phyloP scores from a whole-genome alignment of 2,797 vertebrate species.

The Sebastolobus alascanus region DNA sequence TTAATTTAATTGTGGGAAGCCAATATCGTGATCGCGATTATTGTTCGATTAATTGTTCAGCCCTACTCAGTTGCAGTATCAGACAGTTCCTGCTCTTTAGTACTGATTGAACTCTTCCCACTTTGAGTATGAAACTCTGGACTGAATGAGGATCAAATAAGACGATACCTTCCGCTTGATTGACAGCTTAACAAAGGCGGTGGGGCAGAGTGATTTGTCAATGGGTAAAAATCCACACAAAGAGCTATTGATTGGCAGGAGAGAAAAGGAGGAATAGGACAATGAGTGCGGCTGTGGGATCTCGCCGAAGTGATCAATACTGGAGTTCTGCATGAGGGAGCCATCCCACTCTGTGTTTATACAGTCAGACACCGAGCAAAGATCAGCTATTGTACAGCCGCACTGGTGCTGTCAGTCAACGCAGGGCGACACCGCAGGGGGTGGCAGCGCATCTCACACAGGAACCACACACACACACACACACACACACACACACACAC shows the following conservation, averaged over 20 bases:
- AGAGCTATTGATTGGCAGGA: constrained; percentile 86
- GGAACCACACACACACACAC: constrained; percentile 17
- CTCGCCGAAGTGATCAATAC: constrained; percentile 83
- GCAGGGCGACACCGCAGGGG: constrained; percentile 69
- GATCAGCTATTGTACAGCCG: constrained; percentile 80
- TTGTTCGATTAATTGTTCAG: too few species aligned
- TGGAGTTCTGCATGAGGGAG: constrained; percentile 83
- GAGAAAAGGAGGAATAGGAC: constrained; percentile 78
- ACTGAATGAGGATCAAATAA: constrained; percentile 66
- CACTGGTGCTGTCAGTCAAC: constrained; percentile 81
- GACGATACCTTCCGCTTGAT: constrained; percentile 77
- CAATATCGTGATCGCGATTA: too few species aligned
- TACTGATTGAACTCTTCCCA: constrained; percentile 28
- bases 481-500: constrained; percentile 28
- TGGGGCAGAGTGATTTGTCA: constrained; percentile 86
- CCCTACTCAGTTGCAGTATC: background rate
- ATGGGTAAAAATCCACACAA: constrained; percentile 85
- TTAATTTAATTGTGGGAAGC: too few species aligned
- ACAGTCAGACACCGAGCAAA: constrained; percentile 83
- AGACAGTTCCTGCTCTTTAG: constrained; percentile 8
- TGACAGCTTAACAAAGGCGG: constrained; percentile 85
- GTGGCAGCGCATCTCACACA: constrained; percentile 50
- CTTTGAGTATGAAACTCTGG: constrained; percentile 45
- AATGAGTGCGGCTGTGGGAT: constrained; percentile 83
- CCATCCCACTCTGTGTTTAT: constrained; percentile 81